Conservation (phyloP, 2,888 invertebrate species). For the Hypolimnas misippus region DNA sequence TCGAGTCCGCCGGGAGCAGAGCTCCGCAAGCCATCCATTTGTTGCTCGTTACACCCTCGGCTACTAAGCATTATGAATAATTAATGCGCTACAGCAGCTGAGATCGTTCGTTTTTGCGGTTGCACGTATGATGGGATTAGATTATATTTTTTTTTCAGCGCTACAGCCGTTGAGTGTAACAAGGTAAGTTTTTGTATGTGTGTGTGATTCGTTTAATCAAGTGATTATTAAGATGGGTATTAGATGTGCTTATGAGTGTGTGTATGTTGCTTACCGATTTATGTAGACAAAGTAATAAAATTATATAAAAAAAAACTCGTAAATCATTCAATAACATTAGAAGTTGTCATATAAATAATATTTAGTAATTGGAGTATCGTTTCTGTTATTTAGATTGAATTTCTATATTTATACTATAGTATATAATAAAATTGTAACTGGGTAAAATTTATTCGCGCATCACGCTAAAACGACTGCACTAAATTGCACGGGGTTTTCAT, state of each 20-base stretch:
- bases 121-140: slow-evolving; percentile 15
- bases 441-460: no score
- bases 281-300: no score
- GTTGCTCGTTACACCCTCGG: slow-evolving; percentile 52
- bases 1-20: slow-evolving; percentile 38
- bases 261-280: neutral
- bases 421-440: no score
- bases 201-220: neutral
- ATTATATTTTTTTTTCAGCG: slow-evolving; percentile 5
- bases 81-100: slow-evolving; percentile 47
- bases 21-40: slow-evolving; percentile 49
- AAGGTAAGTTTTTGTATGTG: neutral
- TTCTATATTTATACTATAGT: no score
- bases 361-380: no score
- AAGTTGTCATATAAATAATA: no score
- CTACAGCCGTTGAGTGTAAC: neutral
- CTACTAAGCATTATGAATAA: slow-evolving; percentile 55
- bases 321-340: no score
- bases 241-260: neutral
- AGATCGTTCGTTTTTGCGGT: slow-evolving; percentile 43
- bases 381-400: no score
- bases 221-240: neutral
- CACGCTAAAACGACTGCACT: no score
- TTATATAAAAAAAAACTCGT: no score
- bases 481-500: no score